These are phyloP conservation scores for Paramormyrops hopkinsi DNA, from an alignment of 2,797 vertebrate genomes.

Conservation along the genomic window DNA sequence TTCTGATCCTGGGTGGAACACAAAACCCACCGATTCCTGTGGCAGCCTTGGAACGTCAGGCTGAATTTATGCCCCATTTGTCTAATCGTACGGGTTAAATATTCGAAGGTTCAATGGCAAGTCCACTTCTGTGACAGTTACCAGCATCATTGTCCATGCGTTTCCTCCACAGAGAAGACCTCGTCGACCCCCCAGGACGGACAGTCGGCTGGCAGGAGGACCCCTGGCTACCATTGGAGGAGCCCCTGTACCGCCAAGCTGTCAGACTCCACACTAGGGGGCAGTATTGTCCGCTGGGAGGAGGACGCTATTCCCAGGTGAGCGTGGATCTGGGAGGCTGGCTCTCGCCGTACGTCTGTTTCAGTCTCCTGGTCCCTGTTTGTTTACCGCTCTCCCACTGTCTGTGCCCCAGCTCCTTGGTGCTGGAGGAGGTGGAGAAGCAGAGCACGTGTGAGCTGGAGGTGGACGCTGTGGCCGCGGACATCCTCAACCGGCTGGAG, in stretches of 20 bases:
- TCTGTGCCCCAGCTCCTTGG: slow-evolving; percentile 71
- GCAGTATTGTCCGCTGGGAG: slow-evolving; percentile 73
- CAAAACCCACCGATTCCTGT: background rate
- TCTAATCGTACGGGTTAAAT: background rate
- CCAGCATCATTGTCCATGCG: background rate
- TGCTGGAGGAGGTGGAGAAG: slow-evolving; percentile 77
- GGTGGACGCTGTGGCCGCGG: slow-evolving; percentile 89
- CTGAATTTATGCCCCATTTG: background rate
- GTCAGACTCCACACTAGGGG: slow-evolving; percentile 58
- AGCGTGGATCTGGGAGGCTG: slow-evolving; percentile 31
- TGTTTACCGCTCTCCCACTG: background rate
- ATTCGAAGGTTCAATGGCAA: background rate
- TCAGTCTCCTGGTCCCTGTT: background rate
- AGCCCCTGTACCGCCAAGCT: slow-evolving; percentile 56
- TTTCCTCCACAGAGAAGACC: slow-evolving; percentile 31
- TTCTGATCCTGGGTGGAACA: background rate
- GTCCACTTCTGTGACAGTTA: background rate
- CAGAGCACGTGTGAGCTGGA: slow-evolving; percentile 96
- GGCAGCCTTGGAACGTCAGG: background rate
- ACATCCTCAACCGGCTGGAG: slow-evolving; percentile 90
- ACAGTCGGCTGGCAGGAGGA: slow-evolving; percentile 22
- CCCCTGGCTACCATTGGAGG: slow-evolving; percentile 45
- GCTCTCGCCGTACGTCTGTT: background rate
- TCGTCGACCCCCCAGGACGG: slow-evolving; percentile 21
- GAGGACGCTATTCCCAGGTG: slow-evolving; percentile 83